Base-by-base conservation (phyloP, 2,888 invertebrate species). In the Carabus problematicus region DNA sequence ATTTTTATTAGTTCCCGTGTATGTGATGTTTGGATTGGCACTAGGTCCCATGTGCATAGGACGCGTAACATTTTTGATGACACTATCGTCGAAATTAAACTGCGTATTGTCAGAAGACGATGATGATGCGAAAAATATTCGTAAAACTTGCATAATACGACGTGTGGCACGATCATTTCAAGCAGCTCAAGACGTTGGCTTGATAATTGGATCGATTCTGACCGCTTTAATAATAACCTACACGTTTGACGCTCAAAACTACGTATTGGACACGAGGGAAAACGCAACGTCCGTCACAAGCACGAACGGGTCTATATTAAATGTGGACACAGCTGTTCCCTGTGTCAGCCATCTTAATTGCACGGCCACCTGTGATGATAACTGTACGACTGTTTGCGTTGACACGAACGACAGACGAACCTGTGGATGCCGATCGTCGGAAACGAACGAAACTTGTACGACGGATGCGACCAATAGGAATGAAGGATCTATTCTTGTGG, bases 121-220 rank as follows among this genome's bases (percentile, higher is more conserved):
- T 64, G 84, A 83, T 63, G 82, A 82, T 41, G 76, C 74, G 2
- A 75, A 76, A 45, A 71, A 76, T 14, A 73, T 74, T 6, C 71
- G 81, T 19, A 77, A 76, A 61, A 81, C 80, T 4, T 80, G 81
- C 56, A 74, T 81, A 8, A 76, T 87, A 43, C 78, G 86, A 12
- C 82, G 86, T 8, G 76, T 86, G 49, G 84, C 85, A 0, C 79
- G 87, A 63, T 84, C 85, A 71, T 83, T 86, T 72, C 85, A 86
- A 74, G 84, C 83, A 0, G 82, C 86, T 0, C 86, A 87, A 74
- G 87, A 88, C 75, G 77, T 86, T 62, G 87, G 87, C 3, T 77
- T 87, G 3, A 86, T 87, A 11, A 42, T 85, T 3, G 87, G 87
- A 6, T 86, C 86, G 0, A 72, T 86, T 2, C 73, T 61, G 12